phyloP scores from a whole-genome alignment of 2,888 invertebrate species.

The Xanthorhoe spadicearia region DNA sequence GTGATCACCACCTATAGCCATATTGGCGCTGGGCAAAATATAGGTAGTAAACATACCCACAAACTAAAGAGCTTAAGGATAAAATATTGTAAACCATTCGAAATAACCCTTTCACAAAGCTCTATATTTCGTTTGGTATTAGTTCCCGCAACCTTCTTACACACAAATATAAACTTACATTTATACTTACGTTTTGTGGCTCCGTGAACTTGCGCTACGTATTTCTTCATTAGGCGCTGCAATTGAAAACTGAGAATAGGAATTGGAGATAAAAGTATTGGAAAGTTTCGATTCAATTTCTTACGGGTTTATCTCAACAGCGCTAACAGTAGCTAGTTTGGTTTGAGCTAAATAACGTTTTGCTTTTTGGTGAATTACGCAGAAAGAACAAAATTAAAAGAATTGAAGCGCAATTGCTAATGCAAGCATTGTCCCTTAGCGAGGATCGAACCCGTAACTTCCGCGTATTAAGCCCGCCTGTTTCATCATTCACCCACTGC shows the following conservation, averaged over 20 bases:
- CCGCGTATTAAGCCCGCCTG: too few species aligned
- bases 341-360: conserved; percentile 1
- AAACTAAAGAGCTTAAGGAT: neutral
- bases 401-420: too few species aligned
- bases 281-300: conserved; percentile 36
- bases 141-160: neutral
- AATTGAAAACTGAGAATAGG: conserved; percentile 32
- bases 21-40: too few species aligned
- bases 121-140: neutral
- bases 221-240: conserved; percentile 49
- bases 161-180: neutral
- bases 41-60: neutral
- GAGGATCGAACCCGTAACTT: too few species aligned
- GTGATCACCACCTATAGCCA: too few species aligned
- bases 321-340: conserved; percentile 9
- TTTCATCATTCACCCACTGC: too few species aligned
- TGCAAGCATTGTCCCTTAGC: too few species aligned
- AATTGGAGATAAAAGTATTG: conserved; percentile 36
- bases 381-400: neutral
- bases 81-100: neutral
- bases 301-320: conserved; percentile 17
- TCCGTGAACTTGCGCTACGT: conserved; percentile 41
- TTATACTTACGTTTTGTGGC: neutral
- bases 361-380: neutral
- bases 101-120: neutral